Conservation (phyloP, 2,113 vertebrate species). For the Eulemur macaco region DNA sequence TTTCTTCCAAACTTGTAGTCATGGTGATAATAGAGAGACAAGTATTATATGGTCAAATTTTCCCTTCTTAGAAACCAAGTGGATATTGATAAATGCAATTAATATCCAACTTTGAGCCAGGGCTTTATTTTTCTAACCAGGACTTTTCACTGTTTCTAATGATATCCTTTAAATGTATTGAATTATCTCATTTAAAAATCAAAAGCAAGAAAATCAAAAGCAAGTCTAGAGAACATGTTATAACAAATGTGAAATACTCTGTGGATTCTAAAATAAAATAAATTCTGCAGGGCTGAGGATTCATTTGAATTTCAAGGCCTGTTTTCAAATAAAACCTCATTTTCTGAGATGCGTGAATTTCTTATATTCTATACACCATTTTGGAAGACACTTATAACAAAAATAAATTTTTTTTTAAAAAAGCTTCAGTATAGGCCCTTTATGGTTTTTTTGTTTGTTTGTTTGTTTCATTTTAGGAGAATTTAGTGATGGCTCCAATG, state of each 20-base stretch:
- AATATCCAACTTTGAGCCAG: not conserved
- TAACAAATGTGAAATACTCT: not conserved
- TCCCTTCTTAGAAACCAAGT: not conserved
- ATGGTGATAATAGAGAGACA: not conserved
- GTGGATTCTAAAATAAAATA: constrained; percentile 38
- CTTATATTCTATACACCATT: not conserved
- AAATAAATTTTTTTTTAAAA: not conserved
- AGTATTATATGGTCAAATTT: not conserved
- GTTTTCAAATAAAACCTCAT: not conserved
- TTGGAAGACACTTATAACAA: not conserved
- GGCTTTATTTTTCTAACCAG: constrained; percentile 44
- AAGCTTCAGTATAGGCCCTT: not conserved
- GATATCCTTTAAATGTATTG: not conserved
- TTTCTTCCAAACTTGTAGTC: not conserved
- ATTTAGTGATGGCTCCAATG: constrained; percentile 97
- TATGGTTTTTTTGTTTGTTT: not conserved
- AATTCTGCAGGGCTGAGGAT: not conserved
- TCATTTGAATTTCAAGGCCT: constrained; percentile 36
- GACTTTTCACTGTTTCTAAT: constrained; percentile 10
- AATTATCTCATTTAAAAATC: constrained; percentile 37
- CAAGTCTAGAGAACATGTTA: not conserved
- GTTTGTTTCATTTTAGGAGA: constrained; percentile 87
- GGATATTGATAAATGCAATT: not conserved
- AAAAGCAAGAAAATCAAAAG: constrained; percentile 48
- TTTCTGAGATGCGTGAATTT: not conserved